Conservation (phyloP, 64 coral and sea anemone genomes). For the Stylophora pistillata region DNA sequence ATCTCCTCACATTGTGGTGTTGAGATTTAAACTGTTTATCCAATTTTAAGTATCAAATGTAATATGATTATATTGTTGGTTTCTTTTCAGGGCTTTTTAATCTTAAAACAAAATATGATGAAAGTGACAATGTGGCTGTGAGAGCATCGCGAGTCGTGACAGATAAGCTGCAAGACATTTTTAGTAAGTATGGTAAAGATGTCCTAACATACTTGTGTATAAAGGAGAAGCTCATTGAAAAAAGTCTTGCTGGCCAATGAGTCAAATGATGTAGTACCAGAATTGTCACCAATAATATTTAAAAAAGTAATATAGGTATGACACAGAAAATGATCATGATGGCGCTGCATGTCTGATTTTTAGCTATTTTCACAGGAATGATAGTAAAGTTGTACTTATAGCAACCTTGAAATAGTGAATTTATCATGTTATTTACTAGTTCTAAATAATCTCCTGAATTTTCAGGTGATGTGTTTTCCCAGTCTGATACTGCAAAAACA, state of each 20-base stretch:
- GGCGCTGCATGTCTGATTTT: not conserved
- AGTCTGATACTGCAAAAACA: conserved; percentile 97
- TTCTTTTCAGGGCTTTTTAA: conserved; percentile 69
- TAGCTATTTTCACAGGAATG: not conserved
- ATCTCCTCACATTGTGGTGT: not conserved
- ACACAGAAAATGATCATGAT: not conserved
- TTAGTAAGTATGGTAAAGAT: conserved; percentile 90
- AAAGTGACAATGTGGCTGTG: conserved; percentile 96
- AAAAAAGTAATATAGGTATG: too few relatives aligned
- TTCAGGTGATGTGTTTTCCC: conserved; percentile 96
- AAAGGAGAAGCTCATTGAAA: too few relatives aligned
- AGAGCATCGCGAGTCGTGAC: conserved; percentile 91
- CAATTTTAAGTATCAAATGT: not conserved
- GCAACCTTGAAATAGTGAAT: too few relatives aligned
- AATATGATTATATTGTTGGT: not conserved
- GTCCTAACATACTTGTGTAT: too few relatives aligned
- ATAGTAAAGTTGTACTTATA: too few relatives aligned
- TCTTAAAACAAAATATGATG: conserved; percentile 99
- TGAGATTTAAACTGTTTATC: too few relatives aligned
- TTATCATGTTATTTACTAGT: not conserved
- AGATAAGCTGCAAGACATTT: conserved; percentile 92
- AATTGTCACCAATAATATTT: too few relatives aligned
- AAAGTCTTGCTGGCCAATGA: too few relatives aligned
- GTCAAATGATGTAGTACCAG: too few relatives aligned
- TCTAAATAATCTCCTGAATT: not conserved